Conservation (phyloP, 2,888 invertebrate species). For the Heliconius erato region DNA sequence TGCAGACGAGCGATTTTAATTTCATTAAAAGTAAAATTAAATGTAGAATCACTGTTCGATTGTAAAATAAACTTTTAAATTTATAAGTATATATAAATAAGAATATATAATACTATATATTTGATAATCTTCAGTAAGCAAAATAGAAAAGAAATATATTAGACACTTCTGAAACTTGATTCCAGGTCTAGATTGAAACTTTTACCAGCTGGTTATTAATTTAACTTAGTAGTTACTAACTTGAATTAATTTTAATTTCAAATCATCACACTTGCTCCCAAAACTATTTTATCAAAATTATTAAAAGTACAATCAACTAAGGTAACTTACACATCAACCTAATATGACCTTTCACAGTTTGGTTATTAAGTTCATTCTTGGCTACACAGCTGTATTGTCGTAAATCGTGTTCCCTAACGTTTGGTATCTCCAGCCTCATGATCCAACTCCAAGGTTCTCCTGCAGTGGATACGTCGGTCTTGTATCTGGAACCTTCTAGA, state of each 20-base stretch:
- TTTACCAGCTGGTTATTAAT: no score
- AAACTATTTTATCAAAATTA: neutral
- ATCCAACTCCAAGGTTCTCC: constrained; percentile 87
- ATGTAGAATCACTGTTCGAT: neutral
- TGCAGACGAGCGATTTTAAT: neutral
- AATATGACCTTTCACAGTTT: constrained; percentile 90
- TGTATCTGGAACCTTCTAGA: constrained; percentile 85
- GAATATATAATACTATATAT: no score
- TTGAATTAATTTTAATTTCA: no score
- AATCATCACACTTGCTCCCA: no score
- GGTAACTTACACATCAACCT: constrained; percentile 68
- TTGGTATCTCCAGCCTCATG: constrained; percentile 92
- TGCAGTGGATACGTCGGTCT: constrained; percentile 70
- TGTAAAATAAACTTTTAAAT: no score
- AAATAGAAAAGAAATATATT: no score
- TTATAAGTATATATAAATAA: no score
- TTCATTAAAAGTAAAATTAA: neutral
- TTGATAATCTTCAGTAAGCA: no score
- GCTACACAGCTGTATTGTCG: constrained; percentile 93
- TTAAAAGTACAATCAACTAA: neutral
- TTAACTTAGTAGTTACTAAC: no score
- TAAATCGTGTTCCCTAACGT: constrained; percentile 88
- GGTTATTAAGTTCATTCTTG: constrained; percentile 93
- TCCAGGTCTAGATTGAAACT: no score
- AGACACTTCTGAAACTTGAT: no score